These are phyloP conservation scores for Aphodius granarius DNA, from an alignment of 2,888 invertebrate species.

Conservation along the genomic window DNA sequence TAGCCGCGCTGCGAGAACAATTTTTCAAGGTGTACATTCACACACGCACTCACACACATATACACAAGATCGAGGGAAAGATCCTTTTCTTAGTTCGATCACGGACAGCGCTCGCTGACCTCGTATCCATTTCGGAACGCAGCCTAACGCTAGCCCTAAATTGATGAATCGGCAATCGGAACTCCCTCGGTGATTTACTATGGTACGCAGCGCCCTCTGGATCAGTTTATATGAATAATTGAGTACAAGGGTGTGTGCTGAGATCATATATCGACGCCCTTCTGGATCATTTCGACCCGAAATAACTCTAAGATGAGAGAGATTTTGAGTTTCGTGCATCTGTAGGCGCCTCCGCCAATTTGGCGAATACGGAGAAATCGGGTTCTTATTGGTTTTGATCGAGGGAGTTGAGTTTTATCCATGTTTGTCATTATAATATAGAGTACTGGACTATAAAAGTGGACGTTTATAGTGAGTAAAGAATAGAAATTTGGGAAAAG, in stretches of 20 bases:
- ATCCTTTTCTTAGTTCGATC: neutral
- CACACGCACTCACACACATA: no score
- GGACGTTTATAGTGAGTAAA: no score
- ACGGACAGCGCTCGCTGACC: neutral
- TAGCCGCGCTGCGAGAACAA: neutral
- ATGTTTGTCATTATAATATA: no score
- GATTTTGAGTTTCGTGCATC: neutral
- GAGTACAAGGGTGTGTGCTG: neutral
- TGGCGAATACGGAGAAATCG: no score
- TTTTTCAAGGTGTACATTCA: neutral
- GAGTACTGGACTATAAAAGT: no score
- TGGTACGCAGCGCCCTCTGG: neutral
- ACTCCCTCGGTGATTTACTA: neutral
- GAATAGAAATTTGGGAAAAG: no score
- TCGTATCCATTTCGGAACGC: neutral
- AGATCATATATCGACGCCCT: neutral
- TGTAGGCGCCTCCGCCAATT: neutral
- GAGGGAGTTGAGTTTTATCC: no score
- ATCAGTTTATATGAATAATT: neutral
- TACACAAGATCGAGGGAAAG: neutral
- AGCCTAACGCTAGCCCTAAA: neutral
- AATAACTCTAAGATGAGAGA: neutral
- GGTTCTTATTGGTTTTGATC: no score
- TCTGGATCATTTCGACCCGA: neutral
- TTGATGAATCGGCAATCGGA: neutral